Evolutionary conservation across 2,888 invertebrate genomes (phyloP).

Genomic region (Eurytoma adleriae): DNA sequence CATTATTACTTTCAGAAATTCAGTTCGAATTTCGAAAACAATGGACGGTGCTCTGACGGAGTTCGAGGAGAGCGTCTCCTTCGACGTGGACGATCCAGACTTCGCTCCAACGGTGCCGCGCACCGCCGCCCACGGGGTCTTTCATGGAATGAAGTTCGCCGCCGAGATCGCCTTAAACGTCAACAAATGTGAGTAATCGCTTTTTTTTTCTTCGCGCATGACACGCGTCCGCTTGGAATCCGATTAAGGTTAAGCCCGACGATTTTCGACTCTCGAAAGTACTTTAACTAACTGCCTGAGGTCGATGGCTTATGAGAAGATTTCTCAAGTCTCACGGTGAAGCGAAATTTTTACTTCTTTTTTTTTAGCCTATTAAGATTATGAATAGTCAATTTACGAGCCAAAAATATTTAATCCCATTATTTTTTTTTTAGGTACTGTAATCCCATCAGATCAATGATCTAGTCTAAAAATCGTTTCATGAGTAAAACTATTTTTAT

Average conservation of each 20-base stretch:
- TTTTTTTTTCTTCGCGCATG: not conserved
- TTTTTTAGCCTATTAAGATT: not conserved
- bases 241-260: not conserved
- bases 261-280: too few relatives aligned
- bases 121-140: constrained; percentile 59
- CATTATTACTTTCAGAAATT: constrained; percentile 23
- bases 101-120: constrained; percentile 65
- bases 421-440: not conserved
- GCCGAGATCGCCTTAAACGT: constrained; percentile 60
- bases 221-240: not conserved
- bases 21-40: not conserved
- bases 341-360: not conserved
- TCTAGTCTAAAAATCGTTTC: too few relatives aligned
- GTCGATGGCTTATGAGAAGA: not conserved
- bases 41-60: constrained; percentile 67
- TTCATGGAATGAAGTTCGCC: constrained; percentile 60
- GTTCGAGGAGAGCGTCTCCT: constrained; percentile 72
- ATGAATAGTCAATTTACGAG: too few relatives aligned
- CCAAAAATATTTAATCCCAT: too few relatives aligned
- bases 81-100: constrained; percentile 73
- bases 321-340: not conserved
- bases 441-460: not conserved
- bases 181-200: constrained; percentile 64
- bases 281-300: not conserved
- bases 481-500: too few relatives aligned